Evolutionary conservation across 2,797 vertebrate genomes (phyloP).

Genomic region (Zalophus californianus): DNA sequence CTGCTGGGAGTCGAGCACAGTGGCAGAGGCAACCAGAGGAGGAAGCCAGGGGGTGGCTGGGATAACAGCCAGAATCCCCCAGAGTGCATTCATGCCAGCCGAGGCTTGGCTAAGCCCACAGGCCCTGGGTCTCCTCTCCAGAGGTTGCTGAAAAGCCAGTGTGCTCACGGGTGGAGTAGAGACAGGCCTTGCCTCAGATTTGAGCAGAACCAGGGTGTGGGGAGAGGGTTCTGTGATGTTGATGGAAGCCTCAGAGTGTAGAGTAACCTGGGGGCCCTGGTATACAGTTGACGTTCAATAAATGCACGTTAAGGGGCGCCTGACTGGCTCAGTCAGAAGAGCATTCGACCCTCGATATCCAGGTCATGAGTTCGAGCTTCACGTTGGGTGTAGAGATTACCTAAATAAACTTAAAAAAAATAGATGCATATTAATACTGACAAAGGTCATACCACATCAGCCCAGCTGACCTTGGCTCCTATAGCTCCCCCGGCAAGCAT

Average conservation of each 20-base stretch:
- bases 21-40: not conserved
- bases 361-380: not conserved
- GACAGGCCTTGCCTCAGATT: not conserved
- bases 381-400: not conserved
- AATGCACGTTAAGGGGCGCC: rapidly evolving
- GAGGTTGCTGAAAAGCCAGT: not conserved
- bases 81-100: not conserved
- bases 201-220: not conserved
- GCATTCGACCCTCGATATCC: not conserved
- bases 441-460: not conserved
- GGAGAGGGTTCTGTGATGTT: not conserved
- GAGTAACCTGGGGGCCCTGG: not conserved
- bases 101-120: not conserved
- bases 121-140: not conserved
- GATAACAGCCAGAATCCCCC: not conserved
- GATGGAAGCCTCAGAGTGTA: not conserved
- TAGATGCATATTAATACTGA: not conserved
- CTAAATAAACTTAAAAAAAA: not conserved
- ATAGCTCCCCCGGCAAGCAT: not conserved
- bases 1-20: not conserved
- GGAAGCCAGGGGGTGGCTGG: not conserved
- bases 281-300: not conserved
- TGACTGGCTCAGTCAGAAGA: not conserved
- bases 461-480: not conserved
- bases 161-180: rapidly evolving